These are phyloP conservation scores for Eupithecia abbreviata DNA, from an alignment of 2,888 invertebrate genomes.

Conservation along the genomic window DNA sequence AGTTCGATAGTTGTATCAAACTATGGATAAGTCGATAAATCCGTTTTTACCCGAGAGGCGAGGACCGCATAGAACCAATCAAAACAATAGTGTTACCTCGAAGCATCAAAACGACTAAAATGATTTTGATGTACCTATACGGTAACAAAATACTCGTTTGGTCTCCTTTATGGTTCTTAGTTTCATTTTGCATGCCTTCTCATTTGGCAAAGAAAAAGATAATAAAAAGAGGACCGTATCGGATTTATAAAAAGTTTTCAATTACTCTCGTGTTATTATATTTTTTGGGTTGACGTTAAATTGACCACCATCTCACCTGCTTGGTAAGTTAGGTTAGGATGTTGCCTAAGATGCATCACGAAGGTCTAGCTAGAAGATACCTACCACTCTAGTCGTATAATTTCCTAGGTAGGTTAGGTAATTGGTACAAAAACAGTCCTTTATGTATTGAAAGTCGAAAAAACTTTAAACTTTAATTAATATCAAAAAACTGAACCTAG, in stretches of 20 bases:
- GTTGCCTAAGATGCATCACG: background rate
- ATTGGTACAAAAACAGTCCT: too few relatives aligned
- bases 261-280: background rate
- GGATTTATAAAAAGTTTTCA: background rate
- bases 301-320: background rate
- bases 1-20: too few relatives aligned
- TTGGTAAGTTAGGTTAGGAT: background rate
- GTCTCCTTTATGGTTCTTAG: background rate
- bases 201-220: background rate
- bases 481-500: background rate
- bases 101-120: too few relatives aligned
- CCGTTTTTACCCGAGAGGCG: too few relatives aligned
- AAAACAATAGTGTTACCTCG: background rate
- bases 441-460: background rate
- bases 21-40: too few relatives aligned
- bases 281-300: background rate
- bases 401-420: too few relatives aligned
- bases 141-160: background rate
- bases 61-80: too few relatives aligned
- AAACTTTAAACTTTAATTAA: too few relatives aligned
- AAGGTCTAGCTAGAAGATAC: too few relatives aligned
- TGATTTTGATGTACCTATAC: background rate
- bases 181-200: background rate
- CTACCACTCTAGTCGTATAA: too few relatives aligned
- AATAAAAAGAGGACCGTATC: background rate